Evolutionary conservation across 2,113 vertebrate genomes (phyloP).

Genomic region (Prunella himalayana): DNA sequence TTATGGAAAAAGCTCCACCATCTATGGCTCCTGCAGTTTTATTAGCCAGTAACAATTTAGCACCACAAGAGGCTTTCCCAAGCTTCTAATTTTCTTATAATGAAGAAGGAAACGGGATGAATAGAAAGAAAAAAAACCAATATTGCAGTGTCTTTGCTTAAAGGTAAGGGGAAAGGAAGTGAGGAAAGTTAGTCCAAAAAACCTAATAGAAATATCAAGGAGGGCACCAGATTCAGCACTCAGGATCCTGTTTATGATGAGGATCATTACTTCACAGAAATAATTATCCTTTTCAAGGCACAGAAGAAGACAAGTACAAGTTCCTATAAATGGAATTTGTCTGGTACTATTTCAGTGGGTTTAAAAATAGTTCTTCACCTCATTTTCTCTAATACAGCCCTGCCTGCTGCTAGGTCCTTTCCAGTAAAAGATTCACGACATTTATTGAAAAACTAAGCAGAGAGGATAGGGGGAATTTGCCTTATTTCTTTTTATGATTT

Average conservation of each 20-base stretch:
- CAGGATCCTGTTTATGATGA: slow-evolving; percentile 27
- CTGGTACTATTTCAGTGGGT: slow-evolving; percentile 50
- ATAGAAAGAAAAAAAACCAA: neutral
- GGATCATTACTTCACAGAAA: slow-evolving; percentile 56
- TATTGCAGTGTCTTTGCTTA: neutral
- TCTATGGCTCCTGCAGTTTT: slow-evolving; percentile 47
- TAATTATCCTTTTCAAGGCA: slow-evolving; percentile 56
- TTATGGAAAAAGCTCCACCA: slow-evolving; percentile 58
- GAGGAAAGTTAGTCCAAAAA: neutral
- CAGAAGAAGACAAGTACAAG: slow-evolving; percentile 32
- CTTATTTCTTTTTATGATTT: neutral
- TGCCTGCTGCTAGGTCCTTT: neutral
- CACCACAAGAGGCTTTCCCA: slow-evolving; percentile 9
- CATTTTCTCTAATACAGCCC: slow-evolving; percentile 39
- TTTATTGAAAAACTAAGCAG: neutral
- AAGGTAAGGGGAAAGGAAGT: neutral
- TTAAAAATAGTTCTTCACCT: slow-evolving; percentile 67
- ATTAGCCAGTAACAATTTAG: slow-evolving; percentile 68
- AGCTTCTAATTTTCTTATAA: slow-evolving; percentile 62
- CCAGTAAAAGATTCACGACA: neutral
- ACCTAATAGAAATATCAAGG: neutral
- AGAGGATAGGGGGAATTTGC: neutral
- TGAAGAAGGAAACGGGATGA: neutral
- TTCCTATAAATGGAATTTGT: slow-evolving; percentile 63
- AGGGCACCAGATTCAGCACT: neutral